phyloP scores from a whole-genome alignment of 2,113 vertebrate species.

The Elachura formosa region DNA sequence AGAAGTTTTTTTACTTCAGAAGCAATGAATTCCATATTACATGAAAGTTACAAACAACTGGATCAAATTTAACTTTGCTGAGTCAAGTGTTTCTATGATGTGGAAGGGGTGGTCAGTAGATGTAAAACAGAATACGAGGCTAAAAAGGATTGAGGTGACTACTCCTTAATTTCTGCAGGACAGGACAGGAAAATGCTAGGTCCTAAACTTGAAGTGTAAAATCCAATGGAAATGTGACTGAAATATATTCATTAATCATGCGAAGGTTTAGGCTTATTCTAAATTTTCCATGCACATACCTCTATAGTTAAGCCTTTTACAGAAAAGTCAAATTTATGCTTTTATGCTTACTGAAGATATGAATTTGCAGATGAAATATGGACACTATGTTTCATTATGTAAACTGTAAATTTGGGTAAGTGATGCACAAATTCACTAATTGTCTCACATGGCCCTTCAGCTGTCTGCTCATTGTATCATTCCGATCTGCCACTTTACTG shows the following conservation, averaged over 20 bases:
- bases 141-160: not conserved
- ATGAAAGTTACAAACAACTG: not conserved
- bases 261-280: not conserved
- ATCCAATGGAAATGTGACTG: not conserved
- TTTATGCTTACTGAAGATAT: not conserved
- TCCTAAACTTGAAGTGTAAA: not conserved
- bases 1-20: not conserved
- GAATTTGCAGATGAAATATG: not conserved
- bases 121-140: not conserved
- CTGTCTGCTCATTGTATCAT: not conserved
- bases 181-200: not conserved
- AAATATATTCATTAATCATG: not conserved
- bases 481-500: not conserved
- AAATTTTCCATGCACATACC: not conserved
- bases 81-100: not conserved
- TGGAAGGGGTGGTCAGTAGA: not conserved
- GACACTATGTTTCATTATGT: not conserved
- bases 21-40: not conserved
- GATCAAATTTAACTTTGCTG: not conserved
- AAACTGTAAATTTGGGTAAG: not conserved
- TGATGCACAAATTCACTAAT: not conserved
- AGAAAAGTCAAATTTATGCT: not conserved
- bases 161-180: not conserved
- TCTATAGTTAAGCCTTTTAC: not conserved
- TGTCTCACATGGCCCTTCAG: not conserved